Percentiles rank a stretch among this genome's conserved stretches.
These are phyloP conservation scores for Hesperia comma DNA, from an alignment of 2,888 invertebrate species.

Conservation along the genomic window DNA sequence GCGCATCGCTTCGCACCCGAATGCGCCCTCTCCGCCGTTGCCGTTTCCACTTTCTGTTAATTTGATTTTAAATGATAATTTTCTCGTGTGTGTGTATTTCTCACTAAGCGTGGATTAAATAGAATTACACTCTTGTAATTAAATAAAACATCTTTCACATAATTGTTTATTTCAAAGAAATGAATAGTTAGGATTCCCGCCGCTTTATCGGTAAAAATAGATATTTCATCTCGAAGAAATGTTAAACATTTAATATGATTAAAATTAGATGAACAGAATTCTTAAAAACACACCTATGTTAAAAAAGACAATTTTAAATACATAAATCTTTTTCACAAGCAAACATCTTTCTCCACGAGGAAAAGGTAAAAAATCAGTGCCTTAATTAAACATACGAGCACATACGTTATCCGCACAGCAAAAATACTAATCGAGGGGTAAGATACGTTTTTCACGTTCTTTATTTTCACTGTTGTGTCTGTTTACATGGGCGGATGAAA, in stretches of 20 bases:
- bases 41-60: constrained; percentile 69
- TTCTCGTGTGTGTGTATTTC: constrained; percentile 43
- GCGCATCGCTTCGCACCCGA: constrained; percentile 76
- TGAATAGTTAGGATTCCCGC: too few species aligned
- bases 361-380: not conserved
- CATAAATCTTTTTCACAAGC: not conserved
- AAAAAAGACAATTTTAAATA: not conserved
- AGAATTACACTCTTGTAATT: not conserved
- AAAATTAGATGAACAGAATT: too few species aligned
- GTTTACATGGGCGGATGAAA: constrained; percentile 14
- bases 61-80: constrained; percentile 68
- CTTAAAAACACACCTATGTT: too few species aligned
- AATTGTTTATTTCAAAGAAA: not conserved
- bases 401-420: constrained; percentile 7
- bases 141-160: not conserved
- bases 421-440: constrained; percentile 21
- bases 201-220: too few species aligned
- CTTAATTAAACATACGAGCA: constrained; percentile 10
- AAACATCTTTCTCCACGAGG: not conserved
- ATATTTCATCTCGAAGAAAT: too few species aligned
- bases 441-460: constrained; percentile 11
- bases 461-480: constrained; percentile 27
- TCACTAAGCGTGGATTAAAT: constrained; percentile 16
- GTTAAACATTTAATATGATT: too few species aligned
- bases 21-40: constrained; percentile 67